phyloP scores from a whole-genome alignment of 1,140 invertebrate genomes.

The Rhagoletis pomonella region DNA sequence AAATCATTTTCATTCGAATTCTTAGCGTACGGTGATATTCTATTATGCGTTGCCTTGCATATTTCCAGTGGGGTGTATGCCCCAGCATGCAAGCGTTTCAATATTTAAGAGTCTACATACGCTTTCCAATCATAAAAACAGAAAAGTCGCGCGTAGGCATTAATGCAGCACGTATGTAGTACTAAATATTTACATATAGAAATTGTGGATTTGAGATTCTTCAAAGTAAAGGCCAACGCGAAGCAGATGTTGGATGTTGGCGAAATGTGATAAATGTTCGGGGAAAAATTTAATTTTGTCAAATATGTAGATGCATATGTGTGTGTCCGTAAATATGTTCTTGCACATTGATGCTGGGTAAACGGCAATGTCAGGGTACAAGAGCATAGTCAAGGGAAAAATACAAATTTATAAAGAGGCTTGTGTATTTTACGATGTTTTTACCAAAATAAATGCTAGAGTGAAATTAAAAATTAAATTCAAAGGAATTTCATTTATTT shows the following conservation, averaged over 20 bases:
- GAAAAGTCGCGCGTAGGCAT: background rate
- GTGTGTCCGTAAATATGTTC: too few species aligned
- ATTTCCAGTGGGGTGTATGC: too few species aligned
- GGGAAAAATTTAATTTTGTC: conserved; percentile 33
- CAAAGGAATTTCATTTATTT: background rate
- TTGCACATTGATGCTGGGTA: background rate
- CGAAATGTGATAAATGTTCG: conserved; percentile 13
- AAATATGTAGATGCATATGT: background rate
- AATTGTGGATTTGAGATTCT: background rate
- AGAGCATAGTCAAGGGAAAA: conserved; percentile 40
- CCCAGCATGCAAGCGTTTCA: too few species aligned
- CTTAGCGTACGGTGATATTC: too few species aligned
- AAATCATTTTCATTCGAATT: too few species aligned
- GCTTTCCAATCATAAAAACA: too few species aligned
- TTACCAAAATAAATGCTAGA: background rate
- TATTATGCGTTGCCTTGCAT: too few species aligned
- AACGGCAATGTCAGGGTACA: conserved; percentile 36
- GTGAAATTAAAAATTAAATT: conserved; percentile 8
- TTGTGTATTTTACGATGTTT: background rate
- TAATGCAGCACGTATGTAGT: background rate
- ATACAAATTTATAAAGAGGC: conserved; percentile 8
- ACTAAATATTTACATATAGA: background rate
- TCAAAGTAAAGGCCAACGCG: conserved; percentile 4
- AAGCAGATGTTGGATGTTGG: background rate
- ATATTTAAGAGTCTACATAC: too few species aligned